Conservation (phyloP, 2,888 invertebrate species). For the Drosophila algonquin region DNA sequence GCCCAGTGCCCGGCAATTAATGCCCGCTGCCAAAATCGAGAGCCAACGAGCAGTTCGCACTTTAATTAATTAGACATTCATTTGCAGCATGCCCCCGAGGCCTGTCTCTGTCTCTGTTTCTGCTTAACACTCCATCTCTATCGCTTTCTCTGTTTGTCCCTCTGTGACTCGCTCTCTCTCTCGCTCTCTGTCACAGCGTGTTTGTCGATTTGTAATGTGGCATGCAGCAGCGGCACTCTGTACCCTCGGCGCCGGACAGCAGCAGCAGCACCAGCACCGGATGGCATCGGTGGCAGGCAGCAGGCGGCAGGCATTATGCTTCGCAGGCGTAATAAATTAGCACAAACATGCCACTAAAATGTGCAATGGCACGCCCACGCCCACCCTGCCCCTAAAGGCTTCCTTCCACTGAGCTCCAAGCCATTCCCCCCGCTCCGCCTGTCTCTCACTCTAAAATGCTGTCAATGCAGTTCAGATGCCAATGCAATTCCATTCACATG, state of each 20-base stretch:
- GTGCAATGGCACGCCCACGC: conserved; percentile 71
- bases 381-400: conserved; percentile 30
- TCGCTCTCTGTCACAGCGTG: background rate
- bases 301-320: conserved; percentile 56
- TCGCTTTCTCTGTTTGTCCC: conserved; percentile 14
- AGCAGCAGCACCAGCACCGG: background rate
- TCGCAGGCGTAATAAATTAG: conserved; percentile 79
- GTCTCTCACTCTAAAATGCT: conserved; percentile 66
- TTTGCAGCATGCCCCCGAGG: conserved; percentile 61
- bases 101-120: background rate
- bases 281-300: conserved; percentile 44
- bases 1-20: conserved; percentile 48
- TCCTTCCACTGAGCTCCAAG: conserved; percentile 20
- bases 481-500: conserved; percentile 53
- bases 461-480: conserved; percentile 73
- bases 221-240: conserved; percentile 10
- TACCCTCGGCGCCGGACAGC: conserved; percentile 54
- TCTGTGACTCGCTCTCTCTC: background rate
- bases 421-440: conserved; percentile 17
- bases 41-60: conserved; percentile 64
- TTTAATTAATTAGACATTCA: conserved; percentile 79
- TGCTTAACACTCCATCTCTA: conserved; percentile 8
- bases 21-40: conserved; percentile 53
- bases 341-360: conserved; percentile 79
- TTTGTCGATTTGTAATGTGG: conserved; percentile 54